Conservation (phyloP, 1,140 invertebrate genomes). For the Ridgeia piscesae region DNA sequence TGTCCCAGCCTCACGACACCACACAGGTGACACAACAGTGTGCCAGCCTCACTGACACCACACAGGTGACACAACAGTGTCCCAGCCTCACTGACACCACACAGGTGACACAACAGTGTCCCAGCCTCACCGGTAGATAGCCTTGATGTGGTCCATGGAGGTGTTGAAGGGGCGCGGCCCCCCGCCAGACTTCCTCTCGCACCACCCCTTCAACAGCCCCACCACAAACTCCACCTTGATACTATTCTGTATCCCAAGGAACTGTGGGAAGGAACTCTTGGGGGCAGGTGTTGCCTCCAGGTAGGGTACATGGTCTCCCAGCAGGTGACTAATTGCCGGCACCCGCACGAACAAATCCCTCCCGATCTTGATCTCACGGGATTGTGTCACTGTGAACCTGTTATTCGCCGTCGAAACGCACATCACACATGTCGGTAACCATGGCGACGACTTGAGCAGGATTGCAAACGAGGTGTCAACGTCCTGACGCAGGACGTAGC, state of each 20-base stretch:
- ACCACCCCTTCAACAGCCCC: constrained; percentile 15
- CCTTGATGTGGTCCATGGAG: constrained; percentile 39
- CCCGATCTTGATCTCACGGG: background rate
- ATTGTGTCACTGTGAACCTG: background rate
- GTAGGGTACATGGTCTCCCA: background rate
- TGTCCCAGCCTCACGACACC: too few relatives aligned
- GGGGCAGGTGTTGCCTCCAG: background rate
- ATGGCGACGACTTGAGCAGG: constrained; percentile 34
- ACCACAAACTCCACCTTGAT: background rate
- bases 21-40: too few relatives aligned
- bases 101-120: too few relatives aligned
- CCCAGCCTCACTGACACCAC: too few relatives aligned
- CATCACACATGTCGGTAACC: constrained; percentile 37
- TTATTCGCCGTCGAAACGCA: background rate
- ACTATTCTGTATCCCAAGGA: constrained; percentile 7
- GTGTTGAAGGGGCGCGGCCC: constrained; percentile 22
- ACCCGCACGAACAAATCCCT: background rate
- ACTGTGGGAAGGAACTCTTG: constrained; percentile 5
- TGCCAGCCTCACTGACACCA: too few relatives aligned
- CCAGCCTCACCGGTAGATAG: constrained; percentile 38
- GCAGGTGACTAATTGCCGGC: background rate
- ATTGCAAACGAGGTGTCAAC: constrained; percentile 39
- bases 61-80: too few relatives aligned
- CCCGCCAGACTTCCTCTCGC: background rate
- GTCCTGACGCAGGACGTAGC: constrained; percentile 22